Base-by-base conservation (phyloP, 2,888 invertebrate genomes). In the Microdon myrmicae region DNA sequence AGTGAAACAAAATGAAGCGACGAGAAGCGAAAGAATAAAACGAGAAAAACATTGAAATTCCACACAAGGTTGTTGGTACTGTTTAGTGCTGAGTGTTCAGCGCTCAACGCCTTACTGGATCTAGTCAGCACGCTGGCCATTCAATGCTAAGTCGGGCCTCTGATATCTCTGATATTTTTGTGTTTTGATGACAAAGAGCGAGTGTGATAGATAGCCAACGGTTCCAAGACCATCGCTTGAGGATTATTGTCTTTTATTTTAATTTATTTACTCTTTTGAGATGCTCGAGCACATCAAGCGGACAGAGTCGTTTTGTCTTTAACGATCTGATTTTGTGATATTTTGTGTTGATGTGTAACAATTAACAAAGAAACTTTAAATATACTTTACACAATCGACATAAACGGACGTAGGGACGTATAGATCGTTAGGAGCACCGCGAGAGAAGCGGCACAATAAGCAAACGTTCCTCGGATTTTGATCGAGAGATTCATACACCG, bases 341-440 rank as follows among this genome's bases (percentile, higher is more conserved):
- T 26, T 45, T 26, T 45, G 31, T 41, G 32, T 39, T 44, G 43
- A 55, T 56, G 58, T 64, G 56, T 45, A 47, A 58, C 23, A 64
- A 64, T 64, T 64, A 64, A 64, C 64, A 64, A 64, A 64, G 64
- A 56, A 56, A 56, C 58, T 56, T 56, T 64, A 43, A 51, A 51
- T 56, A 48, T 31, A 35, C 34, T 47, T 28, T 34, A 45, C 23
- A 45, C 49, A 28, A 38, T 47, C n/a, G 61, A 45, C 32, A 41
- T 39, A 41, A 37, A 55, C 23, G 9, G n/a, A 51, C 39, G 48
- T 41, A 49, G 25, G 37, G 9, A n/a, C 28, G 29, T 29, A 12
- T 7, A 26, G 20, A 56, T 17, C 13, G 6, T n/a, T 5, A 20
- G 13, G 9, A 8, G 16, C 32, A 60, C 26, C 53, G 31, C 37